phyloP scores from a whole-genome alignment of 2,888 invertebrate species.

The Cephus rjabovi region DNA sequence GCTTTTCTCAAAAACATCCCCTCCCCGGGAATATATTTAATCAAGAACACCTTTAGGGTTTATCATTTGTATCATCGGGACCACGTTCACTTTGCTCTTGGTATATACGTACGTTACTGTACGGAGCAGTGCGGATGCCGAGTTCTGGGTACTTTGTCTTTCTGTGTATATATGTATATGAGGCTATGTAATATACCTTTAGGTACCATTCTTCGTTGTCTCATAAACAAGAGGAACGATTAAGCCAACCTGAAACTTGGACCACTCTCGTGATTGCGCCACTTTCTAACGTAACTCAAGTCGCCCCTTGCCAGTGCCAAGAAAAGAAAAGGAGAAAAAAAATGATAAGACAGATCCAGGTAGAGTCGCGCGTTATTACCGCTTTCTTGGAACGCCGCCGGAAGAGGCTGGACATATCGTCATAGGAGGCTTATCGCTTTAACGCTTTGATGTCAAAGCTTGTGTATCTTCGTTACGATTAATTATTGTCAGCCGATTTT shows the following conservation, averaged over 20 bases:
- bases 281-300: not conserved
- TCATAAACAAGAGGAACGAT: not conserved
- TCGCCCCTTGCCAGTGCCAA: not conserved
- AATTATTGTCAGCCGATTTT: too few species aligned
- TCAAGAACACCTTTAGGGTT: not conserved
- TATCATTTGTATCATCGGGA: not conserved
- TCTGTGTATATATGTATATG: not conserved
- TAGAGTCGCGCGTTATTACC: not conserved
- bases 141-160: not conserved
- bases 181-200: not conserved
- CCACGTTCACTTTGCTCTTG: not conserved
- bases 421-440: not conserved
- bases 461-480: not conserved
- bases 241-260: not conserved
- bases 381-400: not conserved
- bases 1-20: too few species aligned
- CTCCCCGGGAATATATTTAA: not conserved
- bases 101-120: not conserved
- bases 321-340: not conserved
- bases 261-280: not conserved
- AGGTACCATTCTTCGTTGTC: not conserved
- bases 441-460: not conserved
- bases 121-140: not conserved
- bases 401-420: not conserved
- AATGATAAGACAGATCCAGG: not conserved